These are phyloP conservation scores for Hirundichthys speculiger DNA, from an alignment of 2,113 vertebrate genomes.

Conservation along the genomic window DNA sequence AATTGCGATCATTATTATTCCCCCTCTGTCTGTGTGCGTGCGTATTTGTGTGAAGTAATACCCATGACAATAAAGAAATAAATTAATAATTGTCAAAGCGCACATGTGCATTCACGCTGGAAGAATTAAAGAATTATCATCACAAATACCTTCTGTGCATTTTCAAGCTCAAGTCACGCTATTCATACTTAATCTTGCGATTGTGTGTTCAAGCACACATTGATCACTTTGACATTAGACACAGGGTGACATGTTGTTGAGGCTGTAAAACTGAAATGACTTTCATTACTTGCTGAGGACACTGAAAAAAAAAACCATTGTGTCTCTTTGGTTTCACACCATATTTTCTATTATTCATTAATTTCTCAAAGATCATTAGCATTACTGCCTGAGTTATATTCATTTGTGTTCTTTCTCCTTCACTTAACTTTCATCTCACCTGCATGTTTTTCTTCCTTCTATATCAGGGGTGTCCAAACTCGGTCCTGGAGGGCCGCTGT, in stretches of 20 bases:
- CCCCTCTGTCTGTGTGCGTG: too few species aligned
- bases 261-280: slow-evolving; percentile 47
- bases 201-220: neutral
- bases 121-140: neutral
- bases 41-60: neutral
- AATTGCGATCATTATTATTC: neutral
- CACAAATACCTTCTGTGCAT: neutral
- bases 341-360: too few species aligned
- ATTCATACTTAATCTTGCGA: slow-evolving; percentile 28
- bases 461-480: too few species aligned
- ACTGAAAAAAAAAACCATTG: neutral
- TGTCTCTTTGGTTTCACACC: too few species aligned
- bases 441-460: too few species aligned
- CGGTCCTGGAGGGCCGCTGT: too few species aligned
- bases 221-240: slow-evolving; percentile 45
- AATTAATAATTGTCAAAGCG: neutral
- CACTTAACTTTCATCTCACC: too few species aligned
- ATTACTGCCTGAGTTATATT: too few species aligned
- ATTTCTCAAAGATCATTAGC: too few species aligned
- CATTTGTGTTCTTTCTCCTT: too few species aligned
- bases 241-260: slow-evolving; percentile 42
- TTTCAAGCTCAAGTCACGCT: slow-evolving; percentile 4
- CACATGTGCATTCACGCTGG: neutral
- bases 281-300: slow-evolving; percentile 50
- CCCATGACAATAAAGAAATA: neutral